Conservation (phyloP, 1,140 invertebrate genomes). For the Cephus cinctus region DNA sequence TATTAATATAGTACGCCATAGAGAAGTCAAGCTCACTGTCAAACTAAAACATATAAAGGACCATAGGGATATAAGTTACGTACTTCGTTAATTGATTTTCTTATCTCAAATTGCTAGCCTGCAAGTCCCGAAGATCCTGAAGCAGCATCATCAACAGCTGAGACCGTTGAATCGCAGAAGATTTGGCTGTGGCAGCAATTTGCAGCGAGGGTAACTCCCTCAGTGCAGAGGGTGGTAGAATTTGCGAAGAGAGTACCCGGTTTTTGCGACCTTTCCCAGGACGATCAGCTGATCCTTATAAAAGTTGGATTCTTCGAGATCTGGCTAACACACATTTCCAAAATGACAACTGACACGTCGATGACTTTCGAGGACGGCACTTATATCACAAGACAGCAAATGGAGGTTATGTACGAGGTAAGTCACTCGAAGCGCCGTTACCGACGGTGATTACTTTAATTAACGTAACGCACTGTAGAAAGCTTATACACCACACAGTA, state of each 20-base stretch:
- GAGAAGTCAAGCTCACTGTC: too few relatives aligned
- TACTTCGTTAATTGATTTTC: constrained; percentile 2
- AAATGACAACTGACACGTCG: constrained; percentile 76
- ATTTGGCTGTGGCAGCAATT: constrained; percentile 79
- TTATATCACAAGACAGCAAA: constrained; percentile 79
- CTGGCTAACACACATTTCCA: constrained; percentile 86
- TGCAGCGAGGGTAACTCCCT: constrained; percentile 76
- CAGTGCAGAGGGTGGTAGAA: constrained; percentile 88
- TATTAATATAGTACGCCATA: neutral
- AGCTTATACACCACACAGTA: neutral
- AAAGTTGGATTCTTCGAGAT: constrained; percentile 97
- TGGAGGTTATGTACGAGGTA: constrained; percentile 93
- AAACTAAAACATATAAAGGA: too few relatives aligned
- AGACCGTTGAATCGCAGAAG: constrained; percentile 66
- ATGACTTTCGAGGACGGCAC: constrained; percentile 93
- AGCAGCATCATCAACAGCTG: constrained; percentile 67
- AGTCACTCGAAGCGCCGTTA: constrained; percentile 45
- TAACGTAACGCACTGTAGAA: too few relatives aligned
- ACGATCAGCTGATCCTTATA: constrained; percentile 92
- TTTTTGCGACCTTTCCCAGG: constrained; percentile 83
- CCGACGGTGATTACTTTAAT: neutral
- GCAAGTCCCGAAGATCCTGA: constrained; percentile 55
- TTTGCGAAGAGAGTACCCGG: constrained; percentile 91
- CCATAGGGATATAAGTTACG: too few relatives aligned
- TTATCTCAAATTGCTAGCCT: constrained; percentile 39